Evolutionary conservation across 2,888 invertebrate species (phyloP).

Genomic region (Thymelicus lineola): DNA sequence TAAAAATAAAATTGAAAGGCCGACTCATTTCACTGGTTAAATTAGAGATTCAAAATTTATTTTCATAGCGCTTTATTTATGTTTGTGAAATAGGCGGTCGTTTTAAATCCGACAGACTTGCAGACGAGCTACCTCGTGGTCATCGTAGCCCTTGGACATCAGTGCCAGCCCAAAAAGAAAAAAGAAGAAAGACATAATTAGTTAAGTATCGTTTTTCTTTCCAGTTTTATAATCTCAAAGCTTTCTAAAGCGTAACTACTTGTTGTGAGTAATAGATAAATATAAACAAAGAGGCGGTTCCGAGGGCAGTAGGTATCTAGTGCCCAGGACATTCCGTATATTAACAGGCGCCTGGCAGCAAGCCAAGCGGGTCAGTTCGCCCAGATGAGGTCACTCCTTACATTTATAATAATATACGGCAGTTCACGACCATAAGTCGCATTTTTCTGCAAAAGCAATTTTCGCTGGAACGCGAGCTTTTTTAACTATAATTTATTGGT

Average conservation of each 20-base stretch:
- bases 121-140: too few species aligned
- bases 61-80: too few species aligned
- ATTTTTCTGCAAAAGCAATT: conserved; percentile 14
- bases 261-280: conserved; percentile 9
- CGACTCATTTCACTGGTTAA: too few species aligned
- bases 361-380: conserved; percentile 45
- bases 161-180: too few species aligned
- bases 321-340: conserved; percentile 44
- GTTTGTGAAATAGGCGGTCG: background rate
- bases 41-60: too few species aligned
- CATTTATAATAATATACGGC: conserved; percentile 20
- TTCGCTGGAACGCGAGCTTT: conserved; percentile 2
- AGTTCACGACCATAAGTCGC: conserved; percentile 6
- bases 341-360: conserved; percentile 52
- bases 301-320: conserved; percentile 8
- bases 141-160: too few species aligned
- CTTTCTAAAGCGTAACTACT: background rate
- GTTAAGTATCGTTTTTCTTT: too few species aligned
- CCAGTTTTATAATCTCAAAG: background rate
- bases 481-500: conserved; percentile 1
- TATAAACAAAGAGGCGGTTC: conserved; percentile 7
- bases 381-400: conserved; percentile 28
- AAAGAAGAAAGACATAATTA: too few species aligned
- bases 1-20: too few species aligned
- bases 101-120: too few species aligned